Percentiles rank a stretch among this genome's conserved stretches.
Conservation (phyloP, 1,140 invertebrate species). For the Pentalonia nigronervosa region DNA sequence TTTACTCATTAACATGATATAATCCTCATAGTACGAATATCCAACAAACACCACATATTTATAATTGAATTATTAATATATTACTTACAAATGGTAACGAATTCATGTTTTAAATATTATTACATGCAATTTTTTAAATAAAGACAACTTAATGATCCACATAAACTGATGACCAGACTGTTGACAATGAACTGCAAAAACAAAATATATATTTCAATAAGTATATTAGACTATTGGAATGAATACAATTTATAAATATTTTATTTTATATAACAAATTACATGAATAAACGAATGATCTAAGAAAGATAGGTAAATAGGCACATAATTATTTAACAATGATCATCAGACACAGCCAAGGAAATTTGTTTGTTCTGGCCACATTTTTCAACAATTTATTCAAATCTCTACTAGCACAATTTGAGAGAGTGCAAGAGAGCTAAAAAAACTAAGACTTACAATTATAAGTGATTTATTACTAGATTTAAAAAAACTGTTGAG, state of each 20-base stretch:
- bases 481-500: too few relatives aligned
- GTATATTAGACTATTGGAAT: background rate
- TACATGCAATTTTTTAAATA: background rate
- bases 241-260: background rate
- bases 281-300: background rate
- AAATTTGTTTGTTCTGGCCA: too few relatives aligned
- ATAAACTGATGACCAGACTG: background rate
- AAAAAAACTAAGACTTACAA: too few relatives aligned
- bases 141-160: background rate
- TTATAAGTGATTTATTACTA: too few relatives aligned
- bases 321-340: too few relatives aligned
- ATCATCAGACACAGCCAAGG: too few relatives aligned
- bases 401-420: too few relatives aligned
- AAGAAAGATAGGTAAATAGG: background rate
- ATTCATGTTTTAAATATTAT: background rate
- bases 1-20: background rate
- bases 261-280: background rate
- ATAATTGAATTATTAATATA: background rate
- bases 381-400: too few relatives aligned
- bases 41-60: too few relatives aligned
- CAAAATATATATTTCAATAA: background rate
- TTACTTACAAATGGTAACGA: background rate
- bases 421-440: too few relatives aligned
- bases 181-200: background rate
- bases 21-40: too few relatives aligned